phyloP scores from a whole-genome alignment of 2,113 vertebrate species.

The Channa argus region DNA sequence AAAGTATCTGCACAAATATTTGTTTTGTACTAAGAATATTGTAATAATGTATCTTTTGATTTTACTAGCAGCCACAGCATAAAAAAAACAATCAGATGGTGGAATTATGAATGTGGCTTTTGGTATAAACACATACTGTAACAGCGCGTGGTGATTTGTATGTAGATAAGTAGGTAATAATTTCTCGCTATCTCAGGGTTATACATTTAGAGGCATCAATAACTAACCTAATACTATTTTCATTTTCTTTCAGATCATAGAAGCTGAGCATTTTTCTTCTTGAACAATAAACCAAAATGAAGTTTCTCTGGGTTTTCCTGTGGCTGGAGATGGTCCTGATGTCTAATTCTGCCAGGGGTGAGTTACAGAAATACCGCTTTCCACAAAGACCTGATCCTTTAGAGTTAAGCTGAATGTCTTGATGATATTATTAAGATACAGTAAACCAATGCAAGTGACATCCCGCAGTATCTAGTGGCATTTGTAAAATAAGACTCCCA shows the following conservation, averaged over 20 bases:
- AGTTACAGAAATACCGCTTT: slow-evolving; percentile 37
- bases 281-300: slow-evolving; percentile 50
- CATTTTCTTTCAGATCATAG: slow-evolving; percentile 26
- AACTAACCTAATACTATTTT: neutral
- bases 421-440: neutral
- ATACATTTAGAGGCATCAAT: neutral
- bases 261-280: neutral
- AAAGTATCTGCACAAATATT: neutral
- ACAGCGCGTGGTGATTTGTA: neutral
- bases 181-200: neutral
- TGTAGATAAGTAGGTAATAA: neutral
- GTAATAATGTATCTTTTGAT: no score
- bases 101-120: slow-evolving; percentile 9
- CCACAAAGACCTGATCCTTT: neutral
- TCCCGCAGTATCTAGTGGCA: neutral
- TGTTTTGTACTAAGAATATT: no score
- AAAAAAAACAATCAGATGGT: neutral
- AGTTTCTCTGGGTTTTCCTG: slow-evolving; percentile 51
- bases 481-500: neutral
- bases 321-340: slow-evolving; percentile 63
- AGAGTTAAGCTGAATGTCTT: no score
- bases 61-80: slow-evolving; percentile 5
- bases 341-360: slow-evolving; percentile 70
- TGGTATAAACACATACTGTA: neutral
- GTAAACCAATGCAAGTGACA: neutral